Base-by-base conservation (phyloP, 2,888 invertebrate genomes). In the Nephrotoma guestfalica region DNA sequence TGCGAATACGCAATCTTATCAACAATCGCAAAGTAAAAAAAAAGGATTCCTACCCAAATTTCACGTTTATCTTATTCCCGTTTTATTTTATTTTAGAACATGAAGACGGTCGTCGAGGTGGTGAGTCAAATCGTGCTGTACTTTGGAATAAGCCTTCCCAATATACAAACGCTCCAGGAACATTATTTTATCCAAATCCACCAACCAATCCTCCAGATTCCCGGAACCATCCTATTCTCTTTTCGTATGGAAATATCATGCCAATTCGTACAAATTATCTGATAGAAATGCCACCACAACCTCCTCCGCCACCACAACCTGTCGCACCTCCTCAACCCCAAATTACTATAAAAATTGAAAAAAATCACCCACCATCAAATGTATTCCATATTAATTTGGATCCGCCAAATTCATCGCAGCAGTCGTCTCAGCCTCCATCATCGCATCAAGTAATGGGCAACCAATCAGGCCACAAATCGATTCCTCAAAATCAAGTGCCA, bases 31-130 rank as follows among this genome's bases (percentile, higher is more conserved):
- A 89, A 91, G 91, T 91, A 90, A 90, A 90, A 87, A 47, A 13
- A 51, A 41, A 9, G 6, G 40, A 85, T 85, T 18, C n/a, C n/a
- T 41, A n/a, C 4, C 6, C 5, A 41, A 85, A 5, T 18, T 42
- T 47, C 47, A 41, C 7, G 13, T 18, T 43, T 43, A 6, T 85
- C 43, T 85, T 84, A 30, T 83, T 86, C 87, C 87, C 88, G 88
- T 88, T 86, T 88, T 89, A 88, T 89, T 88, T 87, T 90, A 41
- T 90, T 91, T 88, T 89, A 95, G 95, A 95, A 91, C 94, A 95
- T 91, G 96, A 96, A 91, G 96, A 96, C 92, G 94, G 94, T 90
- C 94, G 96, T 90, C 94, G 96, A 93, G 94, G 95, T 90, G 94
- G 95, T 90, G 96, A 95, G 91, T 95, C 95, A 93, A 93, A 94